Conservation (phyloP, 2,888 invertebrate species). For the Drosophila niveifrons region DNA sequence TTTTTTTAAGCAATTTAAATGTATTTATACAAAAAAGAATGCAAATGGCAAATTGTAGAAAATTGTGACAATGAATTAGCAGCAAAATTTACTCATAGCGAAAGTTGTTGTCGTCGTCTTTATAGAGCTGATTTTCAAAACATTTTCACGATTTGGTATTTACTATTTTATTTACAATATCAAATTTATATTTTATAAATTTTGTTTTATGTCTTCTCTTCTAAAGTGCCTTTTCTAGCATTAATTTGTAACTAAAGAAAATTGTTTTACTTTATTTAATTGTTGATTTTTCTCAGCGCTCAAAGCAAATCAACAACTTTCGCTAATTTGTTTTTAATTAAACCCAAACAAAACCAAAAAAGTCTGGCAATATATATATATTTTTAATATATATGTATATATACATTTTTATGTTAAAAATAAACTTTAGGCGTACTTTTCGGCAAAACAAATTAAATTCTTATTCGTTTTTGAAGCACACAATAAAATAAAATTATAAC, state of each 20-base stretch:
- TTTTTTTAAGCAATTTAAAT: slow-evolving; percentile 52
- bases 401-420: slow-evolving; percentile 51
- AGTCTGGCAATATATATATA: slow-evolving; percentile 55
- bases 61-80: slow-evolving; percentile 63
- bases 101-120: slow-evolving; percentile 51
- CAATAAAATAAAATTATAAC: slow-evolving; percentile 55
- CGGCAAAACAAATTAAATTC: slow-evolving; percentile 75
- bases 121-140: slow-evolving; percentile 12
- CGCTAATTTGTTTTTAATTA: slow-evolving; percentile 54
- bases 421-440: slow-evolving; percentile 76
- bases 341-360: slow-evolving; percentile 31
- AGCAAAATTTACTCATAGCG: slow-evolving; percentile 62
- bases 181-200: neutral
- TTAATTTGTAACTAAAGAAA: slow-evolving; percentile 45
- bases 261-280: slow-evolving; percentile 10
- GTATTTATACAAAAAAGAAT: slow-evolving; percentile 54
- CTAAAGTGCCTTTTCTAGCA: slow-evolving; percentile 78
- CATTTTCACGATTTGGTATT: slow-evolving; percentile 7
- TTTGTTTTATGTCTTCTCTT: slow-evolving; percentile 33
- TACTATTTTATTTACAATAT: slow-evolving; percentile 8
- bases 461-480: slow-evolving; percentile 63
- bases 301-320: slow-evolving; percentile 52
- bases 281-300: slow-evolving; percentile 16
- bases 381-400: slow-evolving; percentile 58
- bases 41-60: slow-evolving; percentile 45